Evolutionary conservation across 2,888 invertebrate genomes (phyloP).

Genomic region (Ptychoptera contaminata): DNA sequence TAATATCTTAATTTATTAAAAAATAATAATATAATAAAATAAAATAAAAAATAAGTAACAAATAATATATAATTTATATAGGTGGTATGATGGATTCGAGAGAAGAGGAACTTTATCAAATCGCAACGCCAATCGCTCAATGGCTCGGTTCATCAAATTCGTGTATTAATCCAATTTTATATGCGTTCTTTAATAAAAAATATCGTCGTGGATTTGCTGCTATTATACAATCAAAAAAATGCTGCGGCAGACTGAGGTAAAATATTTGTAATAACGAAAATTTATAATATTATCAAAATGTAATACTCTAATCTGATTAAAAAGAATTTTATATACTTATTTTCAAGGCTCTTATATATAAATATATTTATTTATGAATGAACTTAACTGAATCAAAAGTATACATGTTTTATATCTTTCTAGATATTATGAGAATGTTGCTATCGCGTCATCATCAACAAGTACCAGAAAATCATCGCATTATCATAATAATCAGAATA

Average conservation of each 20-base stretch:
- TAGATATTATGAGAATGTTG: conserved; percentile 69
- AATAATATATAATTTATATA: conserved; percentile 8
- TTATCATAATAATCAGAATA: conserved; percentile 62
- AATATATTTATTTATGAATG: no score
- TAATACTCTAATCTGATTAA: background rate
- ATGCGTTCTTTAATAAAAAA: conserved; percentile 90
- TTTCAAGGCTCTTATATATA: no score
- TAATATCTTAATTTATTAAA: background rate
- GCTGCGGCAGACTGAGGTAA: conserved; percentile 61
- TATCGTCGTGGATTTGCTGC: conserved; percentile 81
- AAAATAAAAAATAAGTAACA: no score
- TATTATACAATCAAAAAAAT: conserved; percentile 69
- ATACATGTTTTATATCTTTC: conserved; percentile 5
- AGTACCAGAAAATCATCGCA: conserved; percentile 75
- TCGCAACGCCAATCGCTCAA: conserved; percentile 76
- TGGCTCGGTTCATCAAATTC: conserved; percentile 90
- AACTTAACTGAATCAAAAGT: conserved; percentile 9
- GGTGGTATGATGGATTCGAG: conserved; percentile 42
- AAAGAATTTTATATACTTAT: background rate
- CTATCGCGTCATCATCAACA: conserved; percentile 70
- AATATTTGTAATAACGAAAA: background rate
- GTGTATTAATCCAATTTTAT: conserved; percentile 87
- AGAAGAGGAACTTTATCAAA: conserved; percentile 65
- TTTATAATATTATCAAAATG: background rate
- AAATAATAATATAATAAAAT: no score